A percentile compares a stretch with the other conserved stretches of the same genome.
phyloP scores from a whole-genome alignment of 2,888 invertebrate species.

The Pseudanteris insignis region DNA sequence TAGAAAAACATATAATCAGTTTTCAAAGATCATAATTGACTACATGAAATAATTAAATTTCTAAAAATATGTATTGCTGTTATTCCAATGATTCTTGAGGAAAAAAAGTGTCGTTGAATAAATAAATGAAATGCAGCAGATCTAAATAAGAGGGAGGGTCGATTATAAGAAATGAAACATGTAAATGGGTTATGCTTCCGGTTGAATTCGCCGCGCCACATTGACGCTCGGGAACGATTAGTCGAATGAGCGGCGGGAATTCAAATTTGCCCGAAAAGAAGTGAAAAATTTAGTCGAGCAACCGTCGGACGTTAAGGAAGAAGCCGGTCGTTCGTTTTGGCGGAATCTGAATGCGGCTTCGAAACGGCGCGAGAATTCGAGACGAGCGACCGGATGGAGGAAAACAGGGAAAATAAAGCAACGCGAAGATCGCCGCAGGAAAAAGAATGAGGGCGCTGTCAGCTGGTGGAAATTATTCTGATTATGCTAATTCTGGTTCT shows the following conservation, averaged over 20 bases:
- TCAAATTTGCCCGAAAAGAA: slow-evolving; percentile 41
- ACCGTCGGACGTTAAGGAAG: slow-evolving; percentile 39
- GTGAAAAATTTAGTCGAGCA: slow-evolving; percentile 42
- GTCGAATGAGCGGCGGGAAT: slow-evolving; percentile 39
- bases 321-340: slow-evolving; percentile 43
- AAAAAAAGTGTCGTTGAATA: slow-evolving; percentile 1
- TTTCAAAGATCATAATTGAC: no score
- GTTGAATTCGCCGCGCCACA: slow-evolving; percentile 41
- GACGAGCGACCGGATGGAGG: slow-evolving; percentile 56
- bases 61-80: no score
- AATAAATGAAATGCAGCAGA: slow-evolving; percentile 1
- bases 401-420: slow-evolving; percentile 66
- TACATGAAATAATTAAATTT: no score
- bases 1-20: no score
- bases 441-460: slow-evolving; percentile 71
- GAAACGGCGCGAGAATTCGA: slow-evolving; percentile 54
- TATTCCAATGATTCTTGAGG: neutral
- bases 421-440: slow-evolving; percentile 65
- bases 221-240: slow-evolving; percentile 44
- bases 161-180: slow-evolving; percentile 45
- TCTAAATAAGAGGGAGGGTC: slow-evolving; percentile 28
- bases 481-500: slow-evolving; percentile 73
- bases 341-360: slow-evolving; percentile 49
- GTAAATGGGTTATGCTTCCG: slow-evolving; percentile 46
- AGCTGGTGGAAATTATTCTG: slow-evolving; percentile 73